phyloP scores from a whole-genome alignment of 2,113 vertebrate genomes.

The Hippocampus barbouri region DNA sequence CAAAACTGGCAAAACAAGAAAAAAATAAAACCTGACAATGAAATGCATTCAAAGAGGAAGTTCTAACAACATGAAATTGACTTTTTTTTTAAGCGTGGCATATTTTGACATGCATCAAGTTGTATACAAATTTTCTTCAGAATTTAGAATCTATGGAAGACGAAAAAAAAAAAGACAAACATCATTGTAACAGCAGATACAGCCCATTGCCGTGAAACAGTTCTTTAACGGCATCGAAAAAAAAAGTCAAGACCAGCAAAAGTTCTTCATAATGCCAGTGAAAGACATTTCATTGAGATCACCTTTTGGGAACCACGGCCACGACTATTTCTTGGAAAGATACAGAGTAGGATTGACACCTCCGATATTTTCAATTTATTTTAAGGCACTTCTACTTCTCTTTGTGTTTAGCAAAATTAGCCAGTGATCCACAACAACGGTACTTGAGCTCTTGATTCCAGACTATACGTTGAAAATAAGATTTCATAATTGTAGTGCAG shows the following conservation, averaged over 20 bases:
- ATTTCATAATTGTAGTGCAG: not conserved
- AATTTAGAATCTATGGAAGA: slow-evolving; percentile 34
- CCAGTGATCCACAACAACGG: not conserved
- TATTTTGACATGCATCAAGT: slow-evolving; percentile 15
- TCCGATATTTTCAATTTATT: not conserved
- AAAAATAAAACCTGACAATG: not conserved
- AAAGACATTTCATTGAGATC: not conserved
- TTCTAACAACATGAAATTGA: slow-evolving; percentile 24
- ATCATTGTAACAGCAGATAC: slow-evolving; percentile 14
- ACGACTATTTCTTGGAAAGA: not conserved
- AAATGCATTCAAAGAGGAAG: slow-evolving; percentile 24
- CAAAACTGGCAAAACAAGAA: not conserved
- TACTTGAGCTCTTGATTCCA: not conserved
- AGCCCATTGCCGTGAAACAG: slow-evolving; percentile 10
- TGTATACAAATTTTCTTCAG: slow-evolving; percentile 66
- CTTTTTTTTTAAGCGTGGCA: slow-evolving; percentile 7
- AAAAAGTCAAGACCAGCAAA: not conserved
- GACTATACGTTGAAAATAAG: too few species aligned
- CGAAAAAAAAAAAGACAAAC: slow-evolving; percentile 17
- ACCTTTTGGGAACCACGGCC: not conserved
- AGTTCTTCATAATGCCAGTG: not conserved
- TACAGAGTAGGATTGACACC: not conserved
- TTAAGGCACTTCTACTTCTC: slow-evolving; percentile 6
- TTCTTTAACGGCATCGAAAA: not conserved
- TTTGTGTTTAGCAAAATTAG: not conserved